phyloP scores from a whole-genome alignment of 2,888 invertebrate species.

The Notodonta ziczac region DNA sequence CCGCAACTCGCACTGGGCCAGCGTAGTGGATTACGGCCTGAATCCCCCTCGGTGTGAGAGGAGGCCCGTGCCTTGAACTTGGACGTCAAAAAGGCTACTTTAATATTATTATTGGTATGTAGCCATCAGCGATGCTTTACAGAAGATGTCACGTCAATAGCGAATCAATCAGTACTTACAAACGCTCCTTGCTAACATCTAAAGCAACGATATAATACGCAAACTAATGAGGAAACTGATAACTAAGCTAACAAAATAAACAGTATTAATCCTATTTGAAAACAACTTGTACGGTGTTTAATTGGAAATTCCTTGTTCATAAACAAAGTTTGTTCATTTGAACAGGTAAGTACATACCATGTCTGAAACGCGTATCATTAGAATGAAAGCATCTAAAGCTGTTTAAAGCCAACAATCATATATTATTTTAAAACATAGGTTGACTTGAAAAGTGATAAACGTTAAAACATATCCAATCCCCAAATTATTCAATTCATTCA shows the following conservation, averaged over 20 bases:
- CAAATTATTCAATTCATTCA: too few relatives aligned
- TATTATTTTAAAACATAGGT: background rate
- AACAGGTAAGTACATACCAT: conserved; percentile 32
- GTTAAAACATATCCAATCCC: too few relatives aligned
- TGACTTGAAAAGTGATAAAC: background rate
- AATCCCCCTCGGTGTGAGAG: too few relatives aligned
- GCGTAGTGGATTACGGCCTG: too few relatives aligned
- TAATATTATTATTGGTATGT: too few relatives aligned
- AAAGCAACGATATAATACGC: conserved; percentile 10
- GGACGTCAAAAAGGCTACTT: too few relatives aligned
- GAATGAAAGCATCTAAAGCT: conserved; percentile 13
- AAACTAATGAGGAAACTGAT: conserved; percentile 38
- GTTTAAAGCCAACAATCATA: conserved; percentile 6
- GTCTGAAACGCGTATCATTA: conserved; percentile 18
- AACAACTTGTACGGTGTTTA: conserved; percentile 42
- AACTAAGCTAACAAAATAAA: conserved; percentile 34
- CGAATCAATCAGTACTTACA: too few relatives aligned
- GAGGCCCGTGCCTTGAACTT: too few relatives aligned
- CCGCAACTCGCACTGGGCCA: too few relatives aligned
- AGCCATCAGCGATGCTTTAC: too few relatives aligned
- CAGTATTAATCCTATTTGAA: conserved; percentile 39
- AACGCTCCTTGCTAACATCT: background rate
- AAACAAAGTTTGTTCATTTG: conserved; percentile 46
- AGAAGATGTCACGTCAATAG: too few relatives aligned
- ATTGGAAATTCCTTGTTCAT: conserved; percentile 46